Base-by-base conservation (phyloP, 2,888 invertebrate species). In the Cephus nigrinus region DNA sequence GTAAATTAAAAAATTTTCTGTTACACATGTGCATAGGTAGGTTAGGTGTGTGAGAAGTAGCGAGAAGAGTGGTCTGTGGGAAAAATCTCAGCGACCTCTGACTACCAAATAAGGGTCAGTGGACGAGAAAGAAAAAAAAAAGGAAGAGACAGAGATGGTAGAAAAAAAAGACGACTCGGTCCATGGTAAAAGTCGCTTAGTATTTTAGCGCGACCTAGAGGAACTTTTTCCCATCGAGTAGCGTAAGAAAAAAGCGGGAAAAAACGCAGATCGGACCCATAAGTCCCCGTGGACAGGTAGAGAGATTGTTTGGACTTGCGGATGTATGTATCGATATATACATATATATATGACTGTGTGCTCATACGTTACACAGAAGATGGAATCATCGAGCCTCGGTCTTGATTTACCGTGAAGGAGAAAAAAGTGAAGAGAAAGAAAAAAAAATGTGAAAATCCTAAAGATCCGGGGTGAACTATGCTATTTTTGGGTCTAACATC, bases 391-490 rank as follows among this genome's bases (percentile, higher is more conserved):
- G 23, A 55, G 55, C 2, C 55, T 23, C 40, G 2, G 55, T 55
- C 55, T 55, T 55, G 55, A 55, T 55, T 55, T 55, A 55, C 55
- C 55, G 23, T 55, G 55, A 55, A 55, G 23, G 23, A 55, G 55
- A 55, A 55, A 33, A 35, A 77, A 12, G 31, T 69, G 78, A 71
- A 75, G 75, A 84, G 84, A 34, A 34, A 84, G 84, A 34, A 34
- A 11, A 85, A 85, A 82, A 84, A 81, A 77, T 79, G 82, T 76
- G 81, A 82, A 83, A 83, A 82, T 81, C 80, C 79, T 74, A 81
- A 83, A 86, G 81, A 85, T 78, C 80, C 76, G 73, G 75, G 77
- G 68, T 81, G 80, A 78, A 55, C 55, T 55, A 23, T 55, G 55
- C 55, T 55, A 55, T 55, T 55, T 55, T 74, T 76, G 79, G 81